Conservation (phyloP, 2,888 invertebrate species). For the Apotomis turbidana region DNA sequence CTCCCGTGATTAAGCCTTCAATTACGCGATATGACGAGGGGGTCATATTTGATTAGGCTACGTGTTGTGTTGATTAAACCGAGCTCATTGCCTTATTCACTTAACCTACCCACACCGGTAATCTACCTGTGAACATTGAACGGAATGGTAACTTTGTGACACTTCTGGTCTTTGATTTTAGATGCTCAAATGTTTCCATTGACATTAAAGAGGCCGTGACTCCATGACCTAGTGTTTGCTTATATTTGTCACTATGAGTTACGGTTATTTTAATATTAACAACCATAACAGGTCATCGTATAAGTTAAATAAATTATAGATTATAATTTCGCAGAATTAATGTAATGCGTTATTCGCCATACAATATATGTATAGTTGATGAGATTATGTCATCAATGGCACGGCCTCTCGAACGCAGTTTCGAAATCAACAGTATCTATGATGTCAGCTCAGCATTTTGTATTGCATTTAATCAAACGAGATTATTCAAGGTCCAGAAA, state of each 20-base stretch:
- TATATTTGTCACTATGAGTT: constrained; percentile 4
- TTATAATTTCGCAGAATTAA: constrained; percentile 4
- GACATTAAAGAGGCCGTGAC: constrained; percentile 68
- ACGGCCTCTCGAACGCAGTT: constrained; percentile 44
- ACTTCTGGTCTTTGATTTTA: constrained; percentile 59
- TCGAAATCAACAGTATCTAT: constrained; percentile 58
- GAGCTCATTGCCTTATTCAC: constrained; percentile 80
- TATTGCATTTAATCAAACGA: background rate
- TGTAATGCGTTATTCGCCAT: background rate
- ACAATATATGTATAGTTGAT: constrained; percentile 41
- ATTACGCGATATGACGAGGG: constrained; percentile 80
- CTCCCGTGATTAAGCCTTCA: constrained; percentile 81
- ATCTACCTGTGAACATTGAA: constrained; percentile 51
- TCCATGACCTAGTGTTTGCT: constrained; percentile 53
- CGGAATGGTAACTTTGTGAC: constrained; percentile 49
- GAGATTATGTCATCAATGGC: constrained; percentile 40
- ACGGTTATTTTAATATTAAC: background rate
- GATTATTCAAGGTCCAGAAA: too few species aligned
- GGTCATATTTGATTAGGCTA: constrained; percentile 82
- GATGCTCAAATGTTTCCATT: constrained; percentile 56
- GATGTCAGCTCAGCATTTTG: constrained; percentile 46
- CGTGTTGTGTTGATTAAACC: constrained; percentile 82
- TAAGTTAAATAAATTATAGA: background rate
- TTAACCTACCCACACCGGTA: constrained; percentile 64
- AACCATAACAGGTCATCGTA: background rate